Evolutionary conservation across 2,888 invertebrate genomes (phyloP).

Genomic region (Shargacucullia verbasci): DNA sequence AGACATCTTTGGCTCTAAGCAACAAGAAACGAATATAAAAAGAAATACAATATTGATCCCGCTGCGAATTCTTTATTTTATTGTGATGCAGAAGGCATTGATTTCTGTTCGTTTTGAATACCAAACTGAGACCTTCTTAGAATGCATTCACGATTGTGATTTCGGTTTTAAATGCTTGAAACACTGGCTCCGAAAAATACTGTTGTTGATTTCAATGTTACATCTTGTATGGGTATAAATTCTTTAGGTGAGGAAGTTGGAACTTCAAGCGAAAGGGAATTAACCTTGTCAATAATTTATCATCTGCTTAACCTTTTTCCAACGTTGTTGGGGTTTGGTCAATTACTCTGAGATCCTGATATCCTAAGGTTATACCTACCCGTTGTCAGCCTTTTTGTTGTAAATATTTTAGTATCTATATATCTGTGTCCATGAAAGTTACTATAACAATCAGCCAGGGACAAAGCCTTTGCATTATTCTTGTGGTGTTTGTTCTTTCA

Average conservation of each 20-base stretch:
- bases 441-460: constrained; percentile 2
- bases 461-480: constrained; percentile 10
- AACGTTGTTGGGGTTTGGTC: no score
- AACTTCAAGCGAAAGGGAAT: no score
- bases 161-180: constrained; percentile 9
- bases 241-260: no score
- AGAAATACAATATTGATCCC: not conserved
- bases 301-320: no score
- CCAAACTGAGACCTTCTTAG: constrained; percentile 14
- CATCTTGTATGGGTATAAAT: no score
- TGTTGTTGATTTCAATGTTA: not conserved
- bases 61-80: constrained; percentile 6
- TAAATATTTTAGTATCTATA: not conserved
- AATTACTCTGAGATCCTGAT: no score
- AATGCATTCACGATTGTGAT: constrained; percentile 16
- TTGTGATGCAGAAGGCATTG: constrained; percentile 6
- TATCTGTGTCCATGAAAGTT: constrained; percentile 2
- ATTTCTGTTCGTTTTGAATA: constrained; percentile 30
- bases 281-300: no score
- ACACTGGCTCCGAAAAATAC: constrained; percentile 3
- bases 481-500: constrained; percentile 8
- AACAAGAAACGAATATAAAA: not conserved
- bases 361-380: no score
- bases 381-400: no score
- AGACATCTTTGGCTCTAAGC: not conserved